Evolutionary conservation across 2,113 vertebrate species (phyloP).

Genomic region (Lamprologus lemairii): DNA sequence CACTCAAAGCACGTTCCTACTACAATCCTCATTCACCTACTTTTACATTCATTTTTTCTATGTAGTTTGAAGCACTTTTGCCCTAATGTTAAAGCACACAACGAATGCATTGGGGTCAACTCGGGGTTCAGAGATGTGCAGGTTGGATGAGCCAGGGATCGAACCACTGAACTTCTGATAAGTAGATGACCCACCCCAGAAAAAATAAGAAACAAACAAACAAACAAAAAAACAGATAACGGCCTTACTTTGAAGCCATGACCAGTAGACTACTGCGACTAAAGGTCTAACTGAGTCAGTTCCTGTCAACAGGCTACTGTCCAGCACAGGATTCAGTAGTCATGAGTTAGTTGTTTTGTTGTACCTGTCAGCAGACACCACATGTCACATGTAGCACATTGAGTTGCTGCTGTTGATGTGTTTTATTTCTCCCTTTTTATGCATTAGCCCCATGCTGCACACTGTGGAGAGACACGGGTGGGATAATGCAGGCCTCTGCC

Average conservation of each 20-base stretch:
- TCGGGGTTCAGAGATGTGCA: background rate
- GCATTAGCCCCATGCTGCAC: background rate
- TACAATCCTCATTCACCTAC: background rate
- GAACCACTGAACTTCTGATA: background rate
- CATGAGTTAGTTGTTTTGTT: background rate
- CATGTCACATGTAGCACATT: background rate
- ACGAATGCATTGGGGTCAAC: background rate
- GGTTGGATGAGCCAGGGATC: background rate
- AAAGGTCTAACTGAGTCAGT: background rate
- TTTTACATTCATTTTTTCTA: background rate
- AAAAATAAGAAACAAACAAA: background rate
- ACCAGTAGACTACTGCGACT: background rate
- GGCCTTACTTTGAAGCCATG: background rate
- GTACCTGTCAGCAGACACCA: background rate
- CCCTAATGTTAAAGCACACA: background rate
- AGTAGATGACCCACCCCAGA: background rate
- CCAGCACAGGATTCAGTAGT: background rate
- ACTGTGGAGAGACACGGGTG: slow-evolving; percentile 9
- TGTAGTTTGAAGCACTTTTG: background rate
- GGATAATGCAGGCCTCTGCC: slow-evolving; percentile 20
- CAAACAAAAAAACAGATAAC: background rate
- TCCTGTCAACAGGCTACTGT: background rate
- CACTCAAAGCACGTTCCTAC: background rate
- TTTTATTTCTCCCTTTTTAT: slow-evolving; percentile 5
- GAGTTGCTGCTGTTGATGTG: background rate